These are phyloP conservation scores for Megalops atlanticus DNA, from an alignment of 2,113 vertebrate species.

Conservation along the genomic window DNA sequence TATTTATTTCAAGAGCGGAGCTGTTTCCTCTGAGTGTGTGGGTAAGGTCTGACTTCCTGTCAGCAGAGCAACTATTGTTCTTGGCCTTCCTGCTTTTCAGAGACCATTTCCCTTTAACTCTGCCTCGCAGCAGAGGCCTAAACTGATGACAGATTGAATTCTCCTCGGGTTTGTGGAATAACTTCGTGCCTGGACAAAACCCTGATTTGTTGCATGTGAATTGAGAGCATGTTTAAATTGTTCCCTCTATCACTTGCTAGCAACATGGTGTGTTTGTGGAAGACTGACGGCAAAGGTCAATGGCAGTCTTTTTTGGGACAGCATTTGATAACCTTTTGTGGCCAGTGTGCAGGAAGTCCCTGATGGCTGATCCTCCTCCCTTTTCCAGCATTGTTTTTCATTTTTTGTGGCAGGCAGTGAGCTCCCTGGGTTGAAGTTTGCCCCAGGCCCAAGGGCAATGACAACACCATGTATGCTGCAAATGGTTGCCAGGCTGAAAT, in stretches of 20 bases:
- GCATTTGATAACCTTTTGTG: not conserved
- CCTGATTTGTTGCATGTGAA: not conserved
- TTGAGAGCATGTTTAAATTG: not conserved
- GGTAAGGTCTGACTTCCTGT: constrained; percentile 55
- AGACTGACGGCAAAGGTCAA: not conserved
- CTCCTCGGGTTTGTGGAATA: not conserved
- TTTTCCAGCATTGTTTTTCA: not conserved
- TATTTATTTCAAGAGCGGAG: not conserved
- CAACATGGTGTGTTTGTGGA: not conserved
- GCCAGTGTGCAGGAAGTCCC: not conserved
- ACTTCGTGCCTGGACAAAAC: not conserved
- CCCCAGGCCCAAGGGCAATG: too few relatives aligned
- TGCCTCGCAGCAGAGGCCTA: not conserved
- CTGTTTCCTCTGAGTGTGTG: constrained; percentile 20
- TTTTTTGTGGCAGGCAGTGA: not conserved
- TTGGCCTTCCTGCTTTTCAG: constrained; percentile 53
- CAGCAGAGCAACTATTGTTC: constrained; percentile 58
- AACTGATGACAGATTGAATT: not conserved
- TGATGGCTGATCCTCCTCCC: not conserved
- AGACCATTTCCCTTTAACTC: constrained; percentile 43
- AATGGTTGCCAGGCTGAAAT: too few relatives aligned
- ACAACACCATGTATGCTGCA: too few relatives aligned
- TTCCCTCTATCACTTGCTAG: not conserved
- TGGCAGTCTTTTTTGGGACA: not conserved
- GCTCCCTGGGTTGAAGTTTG: not conserved